These are phyloP conservation scores for Paratrypauchen microcephalus DNA, from an alignment of 2,797 vertebrate genomes.

Conservation along the genomic window DNA sequence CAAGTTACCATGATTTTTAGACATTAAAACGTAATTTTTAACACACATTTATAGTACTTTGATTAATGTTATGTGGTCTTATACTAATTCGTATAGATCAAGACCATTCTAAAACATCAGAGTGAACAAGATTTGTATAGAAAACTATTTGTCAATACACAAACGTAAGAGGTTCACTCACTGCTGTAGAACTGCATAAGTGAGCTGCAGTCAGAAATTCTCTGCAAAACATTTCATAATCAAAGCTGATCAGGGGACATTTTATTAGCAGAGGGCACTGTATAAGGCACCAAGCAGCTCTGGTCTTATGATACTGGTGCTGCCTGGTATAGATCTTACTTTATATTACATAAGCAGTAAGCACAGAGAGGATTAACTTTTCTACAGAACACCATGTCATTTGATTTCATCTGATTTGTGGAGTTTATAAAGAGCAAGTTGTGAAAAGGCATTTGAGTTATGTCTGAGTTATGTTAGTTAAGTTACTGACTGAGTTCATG, in stretches of 20 bases:
- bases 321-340: conserved; percentile 6
- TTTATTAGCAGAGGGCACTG: not conserved
- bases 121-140: not conserved
- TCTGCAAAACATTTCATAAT: not conserved
- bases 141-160: not conserved
- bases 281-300: conserved; percentile 17
- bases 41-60: no score
- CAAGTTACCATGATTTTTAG: no score
- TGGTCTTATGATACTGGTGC: conserved; percentile 2
- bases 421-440: not conserved
- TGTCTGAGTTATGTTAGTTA: not conserved
- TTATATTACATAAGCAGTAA: conserved; percentile 12
- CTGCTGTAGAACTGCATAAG: not conserved
- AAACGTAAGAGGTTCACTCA: not conserved
- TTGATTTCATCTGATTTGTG: conserved; percentile 5
- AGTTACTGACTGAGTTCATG: not conserved
- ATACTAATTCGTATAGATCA: no score
- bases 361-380: conserved; percentile 4
- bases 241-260: not conserved
- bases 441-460: not conserved
- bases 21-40: no score
- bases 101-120: not conserved
- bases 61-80: no score
- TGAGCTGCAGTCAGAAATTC: not conserved
- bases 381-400: not conserved